These are phyloP conservation scores for Cybosia mesomella DNA, from an alignment of 2,888 invertebrate species.

Conservation along the genomic window DNA sequence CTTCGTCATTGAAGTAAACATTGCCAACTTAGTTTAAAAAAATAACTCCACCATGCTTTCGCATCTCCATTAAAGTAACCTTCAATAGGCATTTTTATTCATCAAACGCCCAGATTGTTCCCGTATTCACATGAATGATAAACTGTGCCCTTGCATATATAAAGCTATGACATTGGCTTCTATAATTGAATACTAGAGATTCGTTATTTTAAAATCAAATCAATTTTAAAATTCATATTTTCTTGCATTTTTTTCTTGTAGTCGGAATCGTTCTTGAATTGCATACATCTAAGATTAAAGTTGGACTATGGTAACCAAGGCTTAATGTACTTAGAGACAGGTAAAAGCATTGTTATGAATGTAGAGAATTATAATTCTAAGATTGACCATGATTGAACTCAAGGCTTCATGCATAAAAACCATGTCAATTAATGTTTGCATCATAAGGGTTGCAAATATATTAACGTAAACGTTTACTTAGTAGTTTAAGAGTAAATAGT, in stretches of 20 bases:
- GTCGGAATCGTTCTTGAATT: slow-evolving; percentile 47
- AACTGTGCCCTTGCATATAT: slow-evolving; percentile 57
- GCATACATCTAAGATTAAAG: slow-evolving; percentile 40
- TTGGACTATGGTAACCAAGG: slow-evolving; percentile 29
- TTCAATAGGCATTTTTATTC: slow-evolving; percentile 45
- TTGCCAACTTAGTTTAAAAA: neutral
- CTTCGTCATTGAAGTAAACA: neutral
- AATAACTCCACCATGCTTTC: neutral
- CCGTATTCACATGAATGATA: slow-evolving; percentile 58
- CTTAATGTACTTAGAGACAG: slow-evolving; percentile 10
- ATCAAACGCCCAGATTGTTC: slow-evolving; percentile 64
- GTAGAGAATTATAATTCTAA: slow-evolving; percentile 16
- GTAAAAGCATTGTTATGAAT: slow-evolving; percentile 20
- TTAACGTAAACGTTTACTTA: slow-evolving; percentile 7
- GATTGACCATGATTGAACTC: slow-evolving; percentile 22
- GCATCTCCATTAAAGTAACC: slow-evolving; percentile 32
- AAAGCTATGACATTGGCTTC: slow-evolving; percentile 59
- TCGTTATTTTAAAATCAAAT: slow-evolving; percentile 68
- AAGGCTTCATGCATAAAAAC: slow-evolving; percentile 24
- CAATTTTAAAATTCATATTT: slow-evolving; percentile 52
- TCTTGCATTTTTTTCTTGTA: slow-evolving; percentile 54
- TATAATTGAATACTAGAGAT: slow-evolving; percentile 58
- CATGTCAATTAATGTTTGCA: slow-evolving; percentile 19
- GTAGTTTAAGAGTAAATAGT: neutral
- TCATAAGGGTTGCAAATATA: slow-evolving; percentile 7